Base-by-base conservation (phyloP, 64 coral and sea anemone genomes). In the Stichodactyla mertensii region DNA sequence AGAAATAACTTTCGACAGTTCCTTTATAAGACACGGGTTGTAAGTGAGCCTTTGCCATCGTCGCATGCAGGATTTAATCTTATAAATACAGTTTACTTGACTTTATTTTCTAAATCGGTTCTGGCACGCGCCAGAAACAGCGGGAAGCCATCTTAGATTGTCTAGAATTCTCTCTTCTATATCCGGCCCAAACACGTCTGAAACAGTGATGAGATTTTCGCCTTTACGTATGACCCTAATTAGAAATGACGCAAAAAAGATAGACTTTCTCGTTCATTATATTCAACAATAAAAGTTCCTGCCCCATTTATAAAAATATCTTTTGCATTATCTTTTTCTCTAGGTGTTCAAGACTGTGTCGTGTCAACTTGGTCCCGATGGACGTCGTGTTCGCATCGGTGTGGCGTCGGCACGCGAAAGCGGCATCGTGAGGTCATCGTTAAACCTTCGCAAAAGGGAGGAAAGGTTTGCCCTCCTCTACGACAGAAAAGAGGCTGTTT, bases 401-500 rank as follows among this genome's bases (percentile, higher is more conserved):
- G 94, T 31, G 94, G 94, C 31, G 88, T 97, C 20, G 94, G 94
- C 0, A 78, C 79, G 26, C 88, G 85, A 57, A 86, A 90, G 54
- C 61, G 94, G 12, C 88, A 91, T 55, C 90, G 94, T 23, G 53
- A 79, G 12, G 92, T 97, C 58, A 3, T 84, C 8, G 91, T 92
- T 14, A n/a, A 77, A 12, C 91, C 88, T 0, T 85, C 83, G 7
- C 6, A 69, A 58, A 89, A 90, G 16, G 94, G 94, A 24, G 94
- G 94, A 7, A 97, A 87, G 54, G 69, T 53, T 36, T 97, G 94
- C 26, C 94, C 94, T 6, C 64, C 91, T 15, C 84, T 97, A 18
- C 90, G 88, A 79, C 82, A 97, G 55, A 93, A 89, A 13, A 88
- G 91, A 61, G 94, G 94, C 20, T 97, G 94, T 64, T 90, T 93